These are phyloP conservation scores for Halictus quadricinctus DNA, from an alignment of 2,888 invertebrate species.

Conservation along the genomic window DNA sequence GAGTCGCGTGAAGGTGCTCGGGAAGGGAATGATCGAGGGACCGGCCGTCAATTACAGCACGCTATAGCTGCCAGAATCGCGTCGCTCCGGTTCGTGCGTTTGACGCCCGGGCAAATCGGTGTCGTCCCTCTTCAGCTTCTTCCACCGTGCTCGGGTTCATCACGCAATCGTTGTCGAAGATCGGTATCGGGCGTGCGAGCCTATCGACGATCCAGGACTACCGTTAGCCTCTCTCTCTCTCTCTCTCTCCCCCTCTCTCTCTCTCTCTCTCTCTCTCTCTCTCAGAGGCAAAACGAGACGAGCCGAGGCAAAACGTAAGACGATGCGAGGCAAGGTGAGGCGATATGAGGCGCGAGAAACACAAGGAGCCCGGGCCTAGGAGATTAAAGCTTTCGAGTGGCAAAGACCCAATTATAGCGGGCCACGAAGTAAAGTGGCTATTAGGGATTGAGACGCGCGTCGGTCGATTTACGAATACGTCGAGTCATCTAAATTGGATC, in stretches of 20 bases:
- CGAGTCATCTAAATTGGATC: slow-evolving; percentile 67
- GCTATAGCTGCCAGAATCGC: background rate
- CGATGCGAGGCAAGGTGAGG: background rate
- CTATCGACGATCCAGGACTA: slow-evolving; percentile 69
- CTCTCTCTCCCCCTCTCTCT: background rate
- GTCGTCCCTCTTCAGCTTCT: slow-evolving; percentile 36
- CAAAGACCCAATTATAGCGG: slow-evolving; percentile 69
- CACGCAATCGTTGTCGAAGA: slow-evolving; percentile 62
- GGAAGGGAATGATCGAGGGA: background rate
- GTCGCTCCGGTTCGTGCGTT: slow-evolving; percentile 9
- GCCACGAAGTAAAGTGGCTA: slow-evolving; percentile 69
- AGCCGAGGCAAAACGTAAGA: background rate
- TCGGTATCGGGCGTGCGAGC: slow-evolving; percentile 61
- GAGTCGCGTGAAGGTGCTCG: slow-evolving; percentile 3
- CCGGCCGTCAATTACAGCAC: slow-evolving; percentile 10
- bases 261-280: too few relatives aligned
- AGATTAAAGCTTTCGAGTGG: slow-evolving; percentile 43
- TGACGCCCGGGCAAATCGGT: slow-evolving; percentile 13
- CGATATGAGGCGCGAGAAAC: slow-evolving; percentile 46
- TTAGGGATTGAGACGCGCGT: slow-evolving; percentile 64
- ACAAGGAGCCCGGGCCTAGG: slow-evolving; percentile 26
- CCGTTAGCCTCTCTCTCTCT: slow-evolving; percentile 68
- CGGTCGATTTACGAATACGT: slow-evolving; percentile 64
- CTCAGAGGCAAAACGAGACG: background rate
- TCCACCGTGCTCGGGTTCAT: slow-evolving; percentile 27